Percentiles rank a stretch among this genome's conserved stretches.
Evolutionary conservation across 2,113 vertebrate species (phyloP).

Genomic region (Ptyas mucosa): DNA sequence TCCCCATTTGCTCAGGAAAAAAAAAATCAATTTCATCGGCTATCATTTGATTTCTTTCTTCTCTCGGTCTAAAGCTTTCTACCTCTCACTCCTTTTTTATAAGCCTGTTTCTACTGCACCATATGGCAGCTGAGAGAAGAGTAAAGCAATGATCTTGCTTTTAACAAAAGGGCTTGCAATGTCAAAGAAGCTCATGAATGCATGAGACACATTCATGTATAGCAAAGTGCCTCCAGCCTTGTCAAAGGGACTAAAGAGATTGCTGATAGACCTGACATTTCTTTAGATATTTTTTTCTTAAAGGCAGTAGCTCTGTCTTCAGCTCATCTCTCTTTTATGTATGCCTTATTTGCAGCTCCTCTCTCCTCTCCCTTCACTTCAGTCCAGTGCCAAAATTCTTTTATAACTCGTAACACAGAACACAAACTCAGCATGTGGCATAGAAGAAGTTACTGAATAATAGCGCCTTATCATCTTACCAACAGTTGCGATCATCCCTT

Average conservation of each 20-base stretch:
- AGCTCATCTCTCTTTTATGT: slow-evolving; percentile 31
- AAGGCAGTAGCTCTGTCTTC: slow-evolving; percentile 46
- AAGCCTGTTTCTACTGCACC: slow-evolving; percentile 67
- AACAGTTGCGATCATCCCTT: slow-evolving; percentile 2
- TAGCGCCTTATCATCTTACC: slow-evolving; percentile 37
- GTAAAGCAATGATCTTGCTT: slow-evolving; percentile 64
- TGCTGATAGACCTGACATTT: slow-evolving; percentile 45
- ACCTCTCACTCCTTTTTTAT: slow-evolving; percentile 54
- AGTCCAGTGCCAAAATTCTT: slow-evolving; percentile 47
- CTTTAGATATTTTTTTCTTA: slow-evolving; percentile 36
- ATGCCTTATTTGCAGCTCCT: neutral
- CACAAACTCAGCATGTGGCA: slow-evolving; percentile 45
- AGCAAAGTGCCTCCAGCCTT: slow-evolving; percentile 68
- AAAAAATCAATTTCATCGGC: slow-evolving; percentile 81
- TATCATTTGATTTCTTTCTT: slow-evolving; percentile 57
- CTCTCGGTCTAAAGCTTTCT: slow-evolving; percentile 33
- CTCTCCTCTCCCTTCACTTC: neutral
- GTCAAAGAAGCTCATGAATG: slow-evolving; percentile 84
- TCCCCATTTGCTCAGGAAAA: slow-evolving; percentile 34
- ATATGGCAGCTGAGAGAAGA: slow-evolving; percentile 90
- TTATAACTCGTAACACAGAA: slow-evolving; percentile 44
- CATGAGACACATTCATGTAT: slow-evolving; percentile 75
- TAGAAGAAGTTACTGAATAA: slow-evolving; percentile 51
- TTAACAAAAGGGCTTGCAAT: slow-evolving; percentile 80
- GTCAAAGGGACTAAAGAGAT: slow-evolving; percentile 62